Conservation (phyloP, 64 coral and sea anemone species). For the Montipora efflorescens region DNA sequence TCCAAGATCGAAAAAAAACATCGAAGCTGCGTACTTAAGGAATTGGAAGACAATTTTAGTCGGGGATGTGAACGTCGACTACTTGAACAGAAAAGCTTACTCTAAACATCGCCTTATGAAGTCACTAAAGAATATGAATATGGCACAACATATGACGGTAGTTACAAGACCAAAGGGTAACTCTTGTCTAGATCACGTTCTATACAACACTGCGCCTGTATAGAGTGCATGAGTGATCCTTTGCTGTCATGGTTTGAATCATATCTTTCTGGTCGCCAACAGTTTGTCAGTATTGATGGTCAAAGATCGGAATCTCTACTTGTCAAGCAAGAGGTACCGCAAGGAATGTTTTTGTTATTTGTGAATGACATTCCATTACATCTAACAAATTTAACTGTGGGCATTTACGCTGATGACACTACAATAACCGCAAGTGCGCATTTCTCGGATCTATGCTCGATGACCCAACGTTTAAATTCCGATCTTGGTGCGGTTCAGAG, state of each 20-base stretch:
- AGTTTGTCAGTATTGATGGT: background rate
- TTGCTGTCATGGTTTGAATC: constrained; percentile 37
- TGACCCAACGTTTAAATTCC: background rate
- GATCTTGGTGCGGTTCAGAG: background rate
- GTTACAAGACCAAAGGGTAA: too few relatives aligned
- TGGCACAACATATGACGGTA: too few relatives aligned
- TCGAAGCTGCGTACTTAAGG: constrained; percentile 26
- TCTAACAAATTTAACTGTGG: too few relatives aligned
- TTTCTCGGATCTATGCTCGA: background rate
- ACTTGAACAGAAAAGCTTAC: background rate
- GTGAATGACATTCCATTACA: constrained; percentile 16
- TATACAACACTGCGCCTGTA: constrained; percentile 25
- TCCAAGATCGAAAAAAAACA: background rate
- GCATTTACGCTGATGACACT: constrained; percentile 40
- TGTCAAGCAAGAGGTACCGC: constrained; percentile 46
- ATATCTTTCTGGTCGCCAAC: too few relatives aligned
- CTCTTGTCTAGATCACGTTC: too few relatives aligned
- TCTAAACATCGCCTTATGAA: too few relatives aligned
- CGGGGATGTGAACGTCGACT: constrained; percentile 9
- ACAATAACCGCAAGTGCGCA: constrained; percentile 11
- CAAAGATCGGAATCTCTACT: background rate
- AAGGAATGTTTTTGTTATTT: constrained; percentile 16
- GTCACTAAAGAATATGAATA: too few relatives aligned
- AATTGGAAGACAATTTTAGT: background rate
- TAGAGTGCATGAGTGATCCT: background rate